Base-by-base conservation (phyloP, 2,113 vertebrate genomes). In the Aldabrachelys gigantea region DNA sequence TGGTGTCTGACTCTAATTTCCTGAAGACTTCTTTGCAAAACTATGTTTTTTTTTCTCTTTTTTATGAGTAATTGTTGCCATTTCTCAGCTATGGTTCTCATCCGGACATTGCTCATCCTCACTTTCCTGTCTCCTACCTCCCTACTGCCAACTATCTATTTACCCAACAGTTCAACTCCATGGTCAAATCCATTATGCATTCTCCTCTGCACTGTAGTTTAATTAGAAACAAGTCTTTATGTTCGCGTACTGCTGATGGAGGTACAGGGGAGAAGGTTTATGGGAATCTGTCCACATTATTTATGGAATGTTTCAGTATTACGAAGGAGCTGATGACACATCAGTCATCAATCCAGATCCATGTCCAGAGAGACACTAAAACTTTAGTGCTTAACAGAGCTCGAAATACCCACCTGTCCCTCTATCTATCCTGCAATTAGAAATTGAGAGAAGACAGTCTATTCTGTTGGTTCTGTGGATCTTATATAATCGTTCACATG, bases 311-410 rank as follows among this genome's bases (percentile, higher is more conserved):
- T 96, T 89, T 94, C 85, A 85, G 56, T 89, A 84, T 96, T 97
- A 97, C 75, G 84, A 57, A 91, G n/a, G 59, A 94, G 90, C 76
- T 88, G 87, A 89, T 94, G 86, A 88, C 88, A 94, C 24, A 88
- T 88, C 82, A 95, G 76, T 72, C 82, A 93, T 97, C 95, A 96
- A 94, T 98, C 82, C 91, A 93, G 92, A 96, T 95, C 89, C 81
- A 47, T 82, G 87, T 95, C 96, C 95, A 91, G 92, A 93, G 95
- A 98, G 95, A 95, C 84, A 79, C 81, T 97, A 98, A 97, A 98
- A 97, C 91, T 98, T 97, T 89, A 97, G 96, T 96, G 98, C 91
- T 98, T 97, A 98, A 92, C 96, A 95, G 96, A 98, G 96, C 97
- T 98, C 35, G 24, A 98, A 98, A 98, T 97, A 97, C 49, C 93